Evolutionary conservation across 2,888 invertebrate species (phyloP), one percentile per base, ranked within the genome.

Genomic region (Chymomyza amoena): DNA sequence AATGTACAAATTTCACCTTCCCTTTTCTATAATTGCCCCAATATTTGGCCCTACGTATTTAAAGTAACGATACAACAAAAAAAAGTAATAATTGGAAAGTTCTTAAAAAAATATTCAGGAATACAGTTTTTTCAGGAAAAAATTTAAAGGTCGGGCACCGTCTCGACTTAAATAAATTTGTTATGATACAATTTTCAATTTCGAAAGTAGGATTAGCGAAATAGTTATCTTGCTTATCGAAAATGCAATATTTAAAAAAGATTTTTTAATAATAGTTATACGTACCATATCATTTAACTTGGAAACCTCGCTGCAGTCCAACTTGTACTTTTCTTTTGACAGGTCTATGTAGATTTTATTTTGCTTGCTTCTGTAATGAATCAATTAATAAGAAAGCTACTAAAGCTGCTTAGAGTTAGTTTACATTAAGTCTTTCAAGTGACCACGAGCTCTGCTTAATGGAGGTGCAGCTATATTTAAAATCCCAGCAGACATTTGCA

Each of bases 321-420:
- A 78, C 70, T 90, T 90, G 73, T 80, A 89, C 69, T 91, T 91
- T 66, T 91, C 91, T 10, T 87, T 83, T 36, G 90, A 91, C 39
- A 91, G 70, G 72, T 91, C 91, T 66, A 91, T 89, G 72, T 90
- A 91, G 57, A 91, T 89, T 80, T 90, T 91, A 64, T 91, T 91
- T 69, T 91, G 91, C 45, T 90, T 91, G 4, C 88, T 88, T 63
- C 91, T 91, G 64, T 0, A 76, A 69, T 2, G 6, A n/a, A 54
- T 56, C 16, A 3, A 9, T 25, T 15, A 56, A 52, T 50, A 28
- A 32, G 36, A 25, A 50, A 59, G 20, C 39, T 13, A 45, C 10
- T 4, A 13, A 45, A 45, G 39, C 59, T n/a, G 56, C 45, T 57
- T 25, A 68, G 6, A 18, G 64, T 56, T 50, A 60, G 2, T 82